Base-by-base conservation (phyloP, 1,140 invertebrate species). In the Papilio xuthus region DNA sequence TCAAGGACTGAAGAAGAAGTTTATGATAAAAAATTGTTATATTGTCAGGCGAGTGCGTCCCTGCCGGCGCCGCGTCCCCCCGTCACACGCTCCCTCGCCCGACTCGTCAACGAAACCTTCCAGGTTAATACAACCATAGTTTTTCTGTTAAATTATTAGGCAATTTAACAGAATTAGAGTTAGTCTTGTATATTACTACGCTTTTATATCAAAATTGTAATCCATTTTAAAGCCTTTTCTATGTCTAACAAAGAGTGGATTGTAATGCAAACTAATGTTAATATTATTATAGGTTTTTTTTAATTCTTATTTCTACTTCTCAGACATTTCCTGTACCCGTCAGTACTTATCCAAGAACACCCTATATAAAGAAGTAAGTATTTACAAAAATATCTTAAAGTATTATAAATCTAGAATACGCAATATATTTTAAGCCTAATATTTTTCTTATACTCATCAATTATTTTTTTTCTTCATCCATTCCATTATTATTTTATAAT, bases 341-440 rank as follows among this genome's bases (percentile, higher is more conserved):
- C 18, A 93, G 88, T 70, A 85, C 81, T 7, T 92, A 89, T 23
- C 91, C 91, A 0, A 77, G 88, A 2, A 93, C 91, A 8, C 91
- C 91, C 0, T 93, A 93, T 69, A 93, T 93, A 32, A 93, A 93
- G 79, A 93, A 93, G 90, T 92, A 80, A 87, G 32, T 50, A 70
- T 50, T 42, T n/a, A 44, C 10, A 37, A 56, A 9, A 76, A 3
- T 10, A 13, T 32, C 28, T 50, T 15, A 60, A 47, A 15, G 10
- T 37, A 4, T 53, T 37, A 41, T 18, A 23, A 42, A 32, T 32
- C 32, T 6, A 3, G 32, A 32, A 32, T 32, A 32, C 32, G 32
- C 32, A 32, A 32, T 32, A 32, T 32, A 2, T 32, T 32, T 32
- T 32, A 32, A 32, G 32, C 32, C 32, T 32, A 3, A 2, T 3